Conservation (phyloP, 2,797 vertebrate species). For the Schizothorax lantsangensis region DNA sequence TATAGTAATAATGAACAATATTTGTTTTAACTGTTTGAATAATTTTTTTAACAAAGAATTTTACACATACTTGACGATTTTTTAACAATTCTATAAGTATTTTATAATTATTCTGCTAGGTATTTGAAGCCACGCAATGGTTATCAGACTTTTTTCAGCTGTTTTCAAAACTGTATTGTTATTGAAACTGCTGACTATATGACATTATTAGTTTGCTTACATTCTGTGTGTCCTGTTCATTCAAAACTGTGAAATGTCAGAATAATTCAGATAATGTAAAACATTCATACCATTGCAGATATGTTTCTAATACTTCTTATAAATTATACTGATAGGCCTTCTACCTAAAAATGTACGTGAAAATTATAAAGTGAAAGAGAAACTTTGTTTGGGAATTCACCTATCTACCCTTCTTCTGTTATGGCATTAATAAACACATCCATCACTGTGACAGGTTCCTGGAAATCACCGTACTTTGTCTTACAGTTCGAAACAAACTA, state of each 20-base stretch:
- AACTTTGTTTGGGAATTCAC: not conserved
- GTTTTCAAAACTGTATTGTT: not conserved
- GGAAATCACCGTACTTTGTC: not conserved
- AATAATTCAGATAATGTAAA: not conserved
- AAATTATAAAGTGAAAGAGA: not conserved
- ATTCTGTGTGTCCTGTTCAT: too few species aligned
- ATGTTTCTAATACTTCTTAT: not conserved
- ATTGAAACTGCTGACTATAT: not conserved
- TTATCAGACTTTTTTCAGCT: not conserved
- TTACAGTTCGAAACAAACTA: not conserved
- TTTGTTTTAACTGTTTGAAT: not conserved
- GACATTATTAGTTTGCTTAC: not conserved
- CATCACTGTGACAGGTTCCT: not conserved
- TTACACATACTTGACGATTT: too few species aligned
- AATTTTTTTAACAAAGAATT: too few species aligned
- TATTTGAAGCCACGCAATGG: not conserved
- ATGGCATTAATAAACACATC: not conserved
- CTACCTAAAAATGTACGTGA: not conserved
- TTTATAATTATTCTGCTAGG: not conserved
- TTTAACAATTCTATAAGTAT: not conserved
- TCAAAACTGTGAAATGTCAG: not conserved
- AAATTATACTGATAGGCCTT: not conserved
- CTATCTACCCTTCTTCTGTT: not conserved
- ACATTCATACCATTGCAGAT: not conserved
- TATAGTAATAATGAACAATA: not conserved